Base-by-base conservation (phyloP, 1,140 invertebrate species). In the Heterodera carotae region DNA sequence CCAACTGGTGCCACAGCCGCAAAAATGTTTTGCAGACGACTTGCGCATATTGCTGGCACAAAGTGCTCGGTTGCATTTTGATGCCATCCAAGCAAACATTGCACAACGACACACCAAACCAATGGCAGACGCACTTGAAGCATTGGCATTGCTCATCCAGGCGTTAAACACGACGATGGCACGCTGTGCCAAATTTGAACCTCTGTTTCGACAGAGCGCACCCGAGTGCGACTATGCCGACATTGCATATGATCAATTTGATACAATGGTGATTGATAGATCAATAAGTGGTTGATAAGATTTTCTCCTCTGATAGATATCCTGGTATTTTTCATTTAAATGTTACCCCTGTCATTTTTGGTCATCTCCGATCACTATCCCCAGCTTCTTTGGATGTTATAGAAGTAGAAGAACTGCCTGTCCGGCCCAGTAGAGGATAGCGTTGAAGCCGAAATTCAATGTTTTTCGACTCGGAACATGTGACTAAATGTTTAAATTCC, bases 221-320 rank as follows among this genome's bases (percentile, higher is more conserved):
- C 36, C 77, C 8, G 79, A 76, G 56, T 76, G 84, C 53, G 85
- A 86, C 33, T 88, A 87, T 70, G 76, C 67, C 15, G 43, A 68
- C 39, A 56, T 80, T n/a, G 85, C 82, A 15, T 81, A 88, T 34
- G 60, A 33, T 22, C 80, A 84, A 29, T 88, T 86, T 60, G 85
- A 86, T 68, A 59, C 78, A 60, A 66, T 86, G 75, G 84, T 84
- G 34, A 33, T 39, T 60, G 18, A 76, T 64, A 8, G 60, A 62
- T 29, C 6, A n/a, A n/a, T n/a, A n/a, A n/a, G n/a, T n/a, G n/a
- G n/a, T n/a, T n/a, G n/a, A n/a, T n/a, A n/a, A n/a, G n/a, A n/a
- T n/a, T n/a, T n/a, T n/a, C n/a, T n/a, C n/a, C n/a, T n/a, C n/a
- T n/a, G n/a, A n/a, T n/a, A n/a, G n/a, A n/a, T n/a, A 62, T 6